phyloP scores from a whole-genome alignment of 1,140 invertebrate species.

The Condylostylus longicornis region DNA sequence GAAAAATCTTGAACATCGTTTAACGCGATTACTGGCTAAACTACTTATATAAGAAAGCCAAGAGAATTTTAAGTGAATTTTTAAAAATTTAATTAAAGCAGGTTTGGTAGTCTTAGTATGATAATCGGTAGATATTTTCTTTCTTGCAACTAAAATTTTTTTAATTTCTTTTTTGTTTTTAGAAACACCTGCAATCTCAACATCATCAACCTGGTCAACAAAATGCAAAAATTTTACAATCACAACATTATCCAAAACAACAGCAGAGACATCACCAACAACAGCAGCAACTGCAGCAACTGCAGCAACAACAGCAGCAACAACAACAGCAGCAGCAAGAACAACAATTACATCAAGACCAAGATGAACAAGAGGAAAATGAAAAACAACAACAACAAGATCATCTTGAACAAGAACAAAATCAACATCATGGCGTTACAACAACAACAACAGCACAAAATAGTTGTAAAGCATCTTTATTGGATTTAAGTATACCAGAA shows the following conservation, averaged over 20 bases:
- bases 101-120: too few relatives aligned
- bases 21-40: too few relatives aligned
- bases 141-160: background rate
- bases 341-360: background rate
- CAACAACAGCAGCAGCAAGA: background rate
- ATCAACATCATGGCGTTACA: background rate
- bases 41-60: too few relatives aligned
- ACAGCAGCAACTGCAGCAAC: too few relatives aligned
- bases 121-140: too few relatives aligned
- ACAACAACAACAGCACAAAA: background rate
- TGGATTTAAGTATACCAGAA: constrained; percentile 5
- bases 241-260: background rate
- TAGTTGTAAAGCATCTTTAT: constrained; percentile 7
- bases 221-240: background rate
- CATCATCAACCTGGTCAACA: background rate
- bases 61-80: too few relatives aligned
- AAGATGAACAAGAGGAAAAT: background rate
- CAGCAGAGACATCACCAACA: background rate
- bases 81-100: too few relatives aligned
- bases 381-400: background rate
- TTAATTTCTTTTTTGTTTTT: background rate
- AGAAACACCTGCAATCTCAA: background rate
- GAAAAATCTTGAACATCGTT: too few relatives aligned
- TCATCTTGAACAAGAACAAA: background rate
- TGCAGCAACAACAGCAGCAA: background rate